A percentile compares a stretch with the other conserved stretches of the same genome.
Conservation (phyloP, 2,113 vertebrate genomes). For the Osmerus mordax region DNA sequence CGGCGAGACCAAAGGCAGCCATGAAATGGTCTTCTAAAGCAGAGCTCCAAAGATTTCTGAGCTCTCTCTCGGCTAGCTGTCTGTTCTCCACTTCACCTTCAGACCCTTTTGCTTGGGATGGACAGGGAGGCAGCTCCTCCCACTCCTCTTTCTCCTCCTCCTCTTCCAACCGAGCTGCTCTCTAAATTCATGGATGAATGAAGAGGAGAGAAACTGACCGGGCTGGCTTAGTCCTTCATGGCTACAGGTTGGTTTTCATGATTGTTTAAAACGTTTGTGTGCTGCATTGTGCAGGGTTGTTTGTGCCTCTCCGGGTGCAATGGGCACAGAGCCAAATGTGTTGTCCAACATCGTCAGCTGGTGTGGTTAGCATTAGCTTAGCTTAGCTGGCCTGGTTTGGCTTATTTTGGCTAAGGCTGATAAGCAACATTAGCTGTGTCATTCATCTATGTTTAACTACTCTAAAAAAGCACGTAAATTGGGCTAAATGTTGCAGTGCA, state of each 20-base stretch:
- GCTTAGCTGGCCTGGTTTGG: background rate
- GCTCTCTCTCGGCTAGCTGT: background rate
- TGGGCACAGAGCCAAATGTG: background rate
- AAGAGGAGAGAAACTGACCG: conserved; percentile 63
- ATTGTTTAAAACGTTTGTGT: background rate
- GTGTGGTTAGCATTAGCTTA: background rate
- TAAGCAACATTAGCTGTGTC: background rate
- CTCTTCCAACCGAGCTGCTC: conserved; percentile 49
- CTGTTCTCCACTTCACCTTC: background rate
- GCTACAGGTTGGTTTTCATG: conserved; percentile 83
- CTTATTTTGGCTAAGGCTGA: background rate
- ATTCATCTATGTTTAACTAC: background rate
- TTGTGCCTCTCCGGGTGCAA: background rate
- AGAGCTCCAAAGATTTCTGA: no score
- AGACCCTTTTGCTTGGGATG: conserved; percentile 17
- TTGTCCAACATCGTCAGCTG: background rate
- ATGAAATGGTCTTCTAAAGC: no score
- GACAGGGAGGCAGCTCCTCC: conserved; percentile 7
- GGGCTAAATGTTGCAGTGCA: background rate
- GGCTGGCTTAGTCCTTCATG: conserved; percentile 74
- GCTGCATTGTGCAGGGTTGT: background rate
- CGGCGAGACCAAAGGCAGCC: no score
- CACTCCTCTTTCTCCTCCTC: conserved; percentile 39
- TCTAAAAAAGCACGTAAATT: background rate
- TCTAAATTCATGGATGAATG: conserved; percentile 76